Evolutionary conservation across 2,113 vertebrate species (phyloP).

Genomic region (Marmota monax): DNA sequence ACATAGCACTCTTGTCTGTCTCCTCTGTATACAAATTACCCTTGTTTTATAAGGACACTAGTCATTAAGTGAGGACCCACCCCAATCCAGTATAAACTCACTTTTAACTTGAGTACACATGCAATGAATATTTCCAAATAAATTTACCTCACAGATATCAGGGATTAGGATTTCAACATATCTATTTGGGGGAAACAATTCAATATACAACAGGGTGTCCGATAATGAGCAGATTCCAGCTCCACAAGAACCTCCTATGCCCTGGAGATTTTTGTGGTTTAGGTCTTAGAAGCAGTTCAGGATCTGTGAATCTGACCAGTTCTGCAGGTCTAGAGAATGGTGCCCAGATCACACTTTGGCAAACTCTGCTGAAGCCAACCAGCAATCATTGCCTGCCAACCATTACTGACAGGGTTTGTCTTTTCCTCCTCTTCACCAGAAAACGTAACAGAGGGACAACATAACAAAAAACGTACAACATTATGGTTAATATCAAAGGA

Average conservation of each 20-base stretch:
- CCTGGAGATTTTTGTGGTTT: background rate
- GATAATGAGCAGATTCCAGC: too few relatives aligned
- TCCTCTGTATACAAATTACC: background rate
- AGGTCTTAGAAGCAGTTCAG: background rate
- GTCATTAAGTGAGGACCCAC: background rate
- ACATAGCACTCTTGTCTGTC: background rate
- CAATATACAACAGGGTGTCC: too few relatives aligned
- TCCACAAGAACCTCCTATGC: too few relatives aligned
- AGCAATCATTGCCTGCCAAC: background rate
- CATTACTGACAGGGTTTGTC: background rate
- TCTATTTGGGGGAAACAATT: too few relatives aligned
- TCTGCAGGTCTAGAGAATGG: background rate
- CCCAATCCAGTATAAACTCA: background rate
- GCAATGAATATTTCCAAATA: conserved; percentile 12
- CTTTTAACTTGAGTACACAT: background rate
- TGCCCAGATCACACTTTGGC: background rate
- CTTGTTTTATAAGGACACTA: background rate
- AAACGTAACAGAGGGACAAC: background rate
- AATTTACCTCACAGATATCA: background rate
- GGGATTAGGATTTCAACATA: background rate
- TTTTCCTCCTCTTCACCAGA: background rate
- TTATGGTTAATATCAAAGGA: background rate
- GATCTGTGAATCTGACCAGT: background rate
- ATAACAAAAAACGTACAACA: background rate
- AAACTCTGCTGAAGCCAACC: background rate